These are phyloP conservation scores for Strigops habroptila DNA, from an alignment of 2,113 vertebrate genomes.

Conservation along the genomic window DNA sequence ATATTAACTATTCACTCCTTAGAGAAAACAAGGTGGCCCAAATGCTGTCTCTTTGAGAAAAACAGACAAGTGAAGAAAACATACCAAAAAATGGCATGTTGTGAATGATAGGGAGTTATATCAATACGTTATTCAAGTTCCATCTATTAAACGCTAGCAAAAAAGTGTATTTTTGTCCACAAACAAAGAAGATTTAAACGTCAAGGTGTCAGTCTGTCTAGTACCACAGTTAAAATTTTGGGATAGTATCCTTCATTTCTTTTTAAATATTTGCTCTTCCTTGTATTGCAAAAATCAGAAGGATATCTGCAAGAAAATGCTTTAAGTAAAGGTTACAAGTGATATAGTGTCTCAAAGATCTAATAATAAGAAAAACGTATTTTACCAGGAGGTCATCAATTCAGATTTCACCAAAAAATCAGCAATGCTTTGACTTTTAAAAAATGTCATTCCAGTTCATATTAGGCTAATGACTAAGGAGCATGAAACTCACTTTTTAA, in stretches of 20 bases:
- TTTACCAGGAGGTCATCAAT: neutral
- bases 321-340: conserved; percentile 11
- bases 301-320: neutral
- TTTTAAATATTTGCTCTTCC: neutral
- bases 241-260: neutral
- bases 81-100: neutral
- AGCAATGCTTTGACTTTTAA: conserved; percentile 36
- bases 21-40: neutral
- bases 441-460: neutral
- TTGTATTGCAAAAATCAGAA: neutral
- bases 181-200: neutral
- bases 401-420: conserved; percentile 16
- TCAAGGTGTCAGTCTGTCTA: neutral
- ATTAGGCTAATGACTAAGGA: neutral
- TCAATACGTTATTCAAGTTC: neutral
- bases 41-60: neutral
- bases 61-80: neutral
- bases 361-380: conserved; percentile 25
- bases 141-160: neutral
- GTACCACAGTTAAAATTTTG: neutral
- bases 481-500: neutral
- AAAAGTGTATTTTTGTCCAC: neutral
- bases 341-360: neutral
- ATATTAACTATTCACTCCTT: neutral
- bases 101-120: neutral